phyloP scores from a whole-genome alignment of 2,797 vertebrate species.

The Diceros bicornis region DNA sequence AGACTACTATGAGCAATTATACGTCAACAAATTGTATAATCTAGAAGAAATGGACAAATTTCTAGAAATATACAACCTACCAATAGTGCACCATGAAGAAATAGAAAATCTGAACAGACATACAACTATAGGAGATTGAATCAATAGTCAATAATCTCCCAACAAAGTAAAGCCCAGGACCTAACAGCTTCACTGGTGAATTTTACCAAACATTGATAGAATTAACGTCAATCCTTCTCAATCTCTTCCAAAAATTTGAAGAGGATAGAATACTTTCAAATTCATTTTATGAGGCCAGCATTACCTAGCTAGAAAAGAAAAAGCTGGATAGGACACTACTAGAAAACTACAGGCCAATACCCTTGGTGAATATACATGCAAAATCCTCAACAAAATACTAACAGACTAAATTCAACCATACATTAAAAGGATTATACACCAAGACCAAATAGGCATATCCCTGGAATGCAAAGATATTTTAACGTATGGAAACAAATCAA shows the following conservation, averaged over 20 bases:
- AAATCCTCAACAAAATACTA: neutral
- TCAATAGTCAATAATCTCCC: neutral
- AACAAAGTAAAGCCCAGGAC: neutral
- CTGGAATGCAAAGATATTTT: neutral
- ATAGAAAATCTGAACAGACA: neutral
- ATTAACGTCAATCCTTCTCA: neutral
- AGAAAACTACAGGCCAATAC: neutral
- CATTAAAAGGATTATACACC: neutral
- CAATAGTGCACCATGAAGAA: neutral
- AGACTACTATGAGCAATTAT: neutral
- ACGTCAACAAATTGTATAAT: neutral
- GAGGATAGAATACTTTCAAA: neutral
- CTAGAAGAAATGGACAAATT: conserved; percentile 41
- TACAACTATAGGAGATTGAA: neutral
- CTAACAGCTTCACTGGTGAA: neutral
- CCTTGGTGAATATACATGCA: neutral
- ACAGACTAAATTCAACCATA: neutral
- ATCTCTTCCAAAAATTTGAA: conserved; percentile 43
- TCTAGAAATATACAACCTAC: neutral
- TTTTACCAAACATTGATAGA: conserved; percentile 20
- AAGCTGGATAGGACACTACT: neutral
- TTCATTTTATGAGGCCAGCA: neutral
- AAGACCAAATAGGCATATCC: neutral
- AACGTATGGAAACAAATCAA: neutral
- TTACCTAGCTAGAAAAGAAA: neutral